phyloP scores from a whole-genome alignment of 2,797 vertebrate genomes.

The Chrosomus eos region DNA sequence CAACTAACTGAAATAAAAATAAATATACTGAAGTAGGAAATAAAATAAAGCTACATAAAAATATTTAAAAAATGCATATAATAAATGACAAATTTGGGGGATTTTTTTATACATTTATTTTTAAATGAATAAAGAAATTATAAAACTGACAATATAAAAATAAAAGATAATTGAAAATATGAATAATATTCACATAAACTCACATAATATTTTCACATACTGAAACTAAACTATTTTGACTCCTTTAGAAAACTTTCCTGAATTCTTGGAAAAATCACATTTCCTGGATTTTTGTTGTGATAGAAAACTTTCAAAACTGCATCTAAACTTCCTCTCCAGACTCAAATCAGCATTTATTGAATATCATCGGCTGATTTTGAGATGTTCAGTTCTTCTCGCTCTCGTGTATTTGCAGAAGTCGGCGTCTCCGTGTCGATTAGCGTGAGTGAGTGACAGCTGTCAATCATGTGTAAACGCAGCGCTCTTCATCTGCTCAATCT shows the following conservation, averaged over 20 bases:
- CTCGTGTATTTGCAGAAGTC: not conserved
- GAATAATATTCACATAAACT: no score
- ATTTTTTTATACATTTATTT: no score
- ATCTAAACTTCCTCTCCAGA: not conserved
- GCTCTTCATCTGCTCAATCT: constrained; percentile 11
- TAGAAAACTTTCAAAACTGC: not conserved
- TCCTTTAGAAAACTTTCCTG: not conserved
- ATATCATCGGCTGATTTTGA: not conserved
- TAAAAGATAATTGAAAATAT: no score
- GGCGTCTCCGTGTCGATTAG: constrained; percentile 38
- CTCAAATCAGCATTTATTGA: not conserved
- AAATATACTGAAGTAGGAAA: no score
- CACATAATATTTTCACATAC: no score
- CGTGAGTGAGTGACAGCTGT: constrained; percentile 34
- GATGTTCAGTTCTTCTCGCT: not conserved
- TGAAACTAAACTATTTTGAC: no score
- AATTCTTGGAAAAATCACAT: not conserved
- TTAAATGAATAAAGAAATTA: no score
- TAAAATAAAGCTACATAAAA: no score
- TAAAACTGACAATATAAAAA: no score
- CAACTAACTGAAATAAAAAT: no score
- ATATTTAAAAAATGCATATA: no score
- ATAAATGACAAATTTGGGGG: no score
- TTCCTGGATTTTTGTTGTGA: not conserved
- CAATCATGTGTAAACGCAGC: constrained; percentile 36